Percentiles rank a stretch among this genome's conserved stretches.
Evolutionary conservation across 2,888 invertebrate genomes (phyloP).

Genomic region (Opisthograptis luteolata): DNA sequence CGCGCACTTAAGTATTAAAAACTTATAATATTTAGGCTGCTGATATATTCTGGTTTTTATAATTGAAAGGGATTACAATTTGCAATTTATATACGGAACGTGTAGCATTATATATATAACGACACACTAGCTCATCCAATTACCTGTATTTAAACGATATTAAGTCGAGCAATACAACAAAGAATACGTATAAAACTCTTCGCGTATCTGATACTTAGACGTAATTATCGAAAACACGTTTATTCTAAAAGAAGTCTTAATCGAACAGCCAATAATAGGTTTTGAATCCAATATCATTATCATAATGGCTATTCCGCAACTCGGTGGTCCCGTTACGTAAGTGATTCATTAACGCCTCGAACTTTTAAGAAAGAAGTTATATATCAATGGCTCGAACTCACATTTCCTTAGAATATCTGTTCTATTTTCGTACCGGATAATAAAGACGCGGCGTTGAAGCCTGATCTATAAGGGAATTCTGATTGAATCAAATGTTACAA

Average conservation of each 20-base stretch:
- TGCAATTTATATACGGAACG: too few species aligned
- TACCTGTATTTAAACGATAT: too few species aligned
- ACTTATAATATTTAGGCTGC: too few species aligned
- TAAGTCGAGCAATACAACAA: too few species aligned
- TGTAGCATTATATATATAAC: too few species aligned
- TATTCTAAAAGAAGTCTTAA: not conserved
- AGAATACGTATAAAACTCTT: too few species aligned
- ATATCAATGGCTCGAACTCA: slow-evolving; percentile 10
- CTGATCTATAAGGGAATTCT: not conserved
- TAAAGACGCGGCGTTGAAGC: not conserved
- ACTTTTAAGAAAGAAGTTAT: slow-evolving; percentile 19
- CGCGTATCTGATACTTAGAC: too few species aligned
- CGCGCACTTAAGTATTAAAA: too few species aligned
- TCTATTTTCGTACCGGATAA: not conserved
- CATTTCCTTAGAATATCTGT: not conserved
- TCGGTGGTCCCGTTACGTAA: not conserved
- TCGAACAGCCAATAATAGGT: not conserved
- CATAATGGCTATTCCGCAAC: slow-evolving; percentile 9
- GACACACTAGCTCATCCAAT: too few species aligned
- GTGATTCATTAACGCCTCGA: slow-evolving; percentile 18
- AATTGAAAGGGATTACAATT: too few species aligned
- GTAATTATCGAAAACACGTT: too few species aligned
- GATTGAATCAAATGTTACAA: not conserved
- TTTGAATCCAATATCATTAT: slow-evolving; percentile 18
- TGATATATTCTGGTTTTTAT: too few species aligned